Conservation (phyloP, 2,888 invertebrate species). For the Agonopterix heracliana region DNA sequence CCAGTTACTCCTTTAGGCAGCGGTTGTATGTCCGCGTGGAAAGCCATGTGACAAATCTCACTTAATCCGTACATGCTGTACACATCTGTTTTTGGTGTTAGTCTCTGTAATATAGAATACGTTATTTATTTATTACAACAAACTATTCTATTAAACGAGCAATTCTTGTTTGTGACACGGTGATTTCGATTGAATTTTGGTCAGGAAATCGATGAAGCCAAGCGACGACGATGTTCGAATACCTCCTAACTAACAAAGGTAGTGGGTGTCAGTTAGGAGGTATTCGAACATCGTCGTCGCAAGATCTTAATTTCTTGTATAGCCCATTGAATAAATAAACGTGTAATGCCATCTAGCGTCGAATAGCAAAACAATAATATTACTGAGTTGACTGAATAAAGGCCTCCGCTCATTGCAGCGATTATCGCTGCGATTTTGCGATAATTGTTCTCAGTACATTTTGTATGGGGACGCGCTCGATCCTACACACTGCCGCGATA, state of each 20-base stretch:
- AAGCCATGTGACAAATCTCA: conserved; percentile 39
- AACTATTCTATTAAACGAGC: not conserved
- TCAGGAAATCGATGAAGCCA: not conserved
- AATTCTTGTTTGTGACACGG: not conserved
- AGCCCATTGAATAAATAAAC: no score
- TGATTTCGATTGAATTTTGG: not conserved
- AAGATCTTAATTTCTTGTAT: no score
- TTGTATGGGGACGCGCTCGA: no score
- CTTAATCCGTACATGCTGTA: conserved; percentile 48
- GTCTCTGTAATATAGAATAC: conserved; percentile 22
- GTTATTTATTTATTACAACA: not conserved
- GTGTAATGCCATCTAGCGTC: no score
- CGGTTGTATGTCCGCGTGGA: conserved; percentile 24
- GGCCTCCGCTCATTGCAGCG: no score
- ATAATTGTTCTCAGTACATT: no score
- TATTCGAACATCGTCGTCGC: not conserved
- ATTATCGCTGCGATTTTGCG: no score
- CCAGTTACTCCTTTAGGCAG: conserved; percentile 31
- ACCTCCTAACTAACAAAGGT: not conserved
- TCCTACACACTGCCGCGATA: no score
- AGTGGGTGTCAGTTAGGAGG: not conserved
- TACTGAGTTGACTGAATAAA: no score
- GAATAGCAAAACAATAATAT: no score
- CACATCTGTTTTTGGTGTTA: conserved; percentile 42
- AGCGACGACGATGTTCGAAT: not conserved